Base-by-base conservation (phyloP, 2,113 vertebrate genomes). In the Stigmatopora nigra region DNA sequence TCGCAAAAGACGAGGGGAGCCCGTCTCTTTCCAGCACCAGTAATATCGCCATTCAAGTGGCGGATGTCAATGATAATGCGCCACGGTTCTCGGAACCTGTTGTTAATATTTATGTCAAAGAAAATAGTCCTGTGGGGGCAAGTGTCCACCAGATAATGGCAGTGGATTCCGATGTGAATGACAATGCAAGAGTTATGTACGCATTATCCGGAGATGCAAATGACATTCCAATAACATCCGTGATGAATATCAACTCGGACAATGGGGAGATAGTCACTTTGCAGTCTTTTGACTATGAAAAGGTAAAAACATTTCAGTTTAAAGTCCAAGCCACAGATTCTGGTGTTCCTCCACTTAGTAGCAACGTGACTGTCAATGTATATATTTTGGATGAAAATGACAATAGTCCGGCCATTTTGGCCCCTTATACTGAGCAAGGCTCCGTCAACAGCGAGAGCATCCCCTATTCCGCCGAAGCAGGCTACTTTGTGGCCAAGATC, bases 1-100 rank as follows among this genome's bases (percentile, higher is more conserved):
- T 62, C 6, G 92, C 93, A 11, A 83, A 73, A 4, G 92, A 96
- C 69, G 88, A 91, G 66, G 95, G 93, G 2, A 87, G 63, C 0
- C 92, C 93, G 8, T 79, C 90, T 52, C 84, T 94, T 2, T 92
- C 89, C 11, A 87, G 86, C 48, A 79, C 58, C 65, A 79, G 76
- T 45, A 77, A 85, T 0, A 68, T 93, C 19, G 87, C 67, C 12
- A 86, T 96, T 56, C 76, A 89, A 0, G 78, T 97, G 52, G 90
- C 90, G 70, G 95, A 96, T 0, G 91, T 94, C 45, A 98, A 97
- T 48, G 94, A 97, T 38, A 97, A 96, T 7, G 69, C 91, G 0
- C 94, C 94, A 4, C 77, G 66, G 16, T 98, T 96, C 60, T 14
- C 67, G 17, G 85, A 89, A 36, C 58, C 76, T 0, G 13, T 81